Evolutionary conservation across 2,888 invertebrate genomes (phyloP).

Genomic region (Apotomis capreana): DNA sequence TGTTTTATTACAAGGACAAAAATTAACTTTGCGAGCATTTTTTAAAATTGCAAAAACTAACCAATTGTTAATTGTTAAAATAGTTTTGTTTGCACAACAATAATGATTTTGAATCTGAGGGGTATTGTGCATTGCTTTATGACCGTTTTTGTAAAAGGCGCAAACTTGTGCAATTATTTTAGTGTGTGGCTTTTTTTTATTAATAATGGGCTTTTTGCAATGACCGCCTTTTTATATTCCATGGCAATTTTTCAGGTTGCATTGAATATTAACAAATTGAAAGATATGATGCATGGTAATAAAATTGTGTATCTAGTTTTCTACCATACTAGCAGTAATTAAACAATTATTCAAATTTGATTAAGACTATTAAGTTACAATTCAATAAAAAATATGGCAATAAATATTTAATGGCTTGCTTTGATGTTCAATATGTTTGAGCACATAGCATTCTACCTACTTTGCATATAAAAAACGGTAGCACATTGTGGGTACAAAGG

Average conservation of each 20-base stretch:
- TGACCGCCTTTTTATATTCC: conserved; percentile 3
- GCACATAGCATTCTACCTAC: conserved; percentile 28
- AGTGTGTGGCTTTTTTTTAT: conserved; percentile 19
- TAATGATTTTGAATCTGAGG: conserved; percentile 50
- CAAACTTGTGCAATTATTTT: conserved; percentile 28
- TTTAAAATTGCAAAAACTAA: conserved; percentile 72
- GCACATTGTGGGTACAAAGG: conserved; percentile 55
- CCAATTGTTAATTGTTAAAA: conserved; percentile 54
- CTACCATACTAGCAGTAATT: conserved; percentile 1
- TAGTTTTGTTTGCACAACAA: conserved; percentile 60
- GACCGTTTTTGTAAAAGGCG: conserved; percentile 22
- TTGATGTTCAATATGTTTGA: conserved; percentile 22
- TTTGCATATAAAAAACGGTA: conserved; percentile 43
- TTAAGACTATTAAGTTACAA: conserved; percentile 8
- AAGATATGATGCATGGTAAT: neutral
- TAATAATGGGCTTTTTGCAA: conserved; percentile 13
- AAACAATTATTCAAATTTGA: conserved; percentile 22
- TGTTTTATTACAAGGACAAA: conserved; percentile 44
- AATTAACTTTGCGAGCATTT: conserved; percentile 51
- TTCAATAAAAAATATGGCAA: conserved; percentile 2
- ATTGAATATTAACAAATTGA: neutral
- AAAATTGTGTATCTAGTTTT: neutral
- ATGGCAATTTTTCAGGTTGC: neutral
- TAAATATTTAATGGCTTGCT: conserved; percentile 12
- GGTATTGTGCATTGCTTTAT: conserved; percentile 21